A percentile compares a stretch with the other conserved stretches of the same genome.
Conservation (phyloP, 2,888 invertebrate genomes). For the Drosophila basisetae region DNA sequence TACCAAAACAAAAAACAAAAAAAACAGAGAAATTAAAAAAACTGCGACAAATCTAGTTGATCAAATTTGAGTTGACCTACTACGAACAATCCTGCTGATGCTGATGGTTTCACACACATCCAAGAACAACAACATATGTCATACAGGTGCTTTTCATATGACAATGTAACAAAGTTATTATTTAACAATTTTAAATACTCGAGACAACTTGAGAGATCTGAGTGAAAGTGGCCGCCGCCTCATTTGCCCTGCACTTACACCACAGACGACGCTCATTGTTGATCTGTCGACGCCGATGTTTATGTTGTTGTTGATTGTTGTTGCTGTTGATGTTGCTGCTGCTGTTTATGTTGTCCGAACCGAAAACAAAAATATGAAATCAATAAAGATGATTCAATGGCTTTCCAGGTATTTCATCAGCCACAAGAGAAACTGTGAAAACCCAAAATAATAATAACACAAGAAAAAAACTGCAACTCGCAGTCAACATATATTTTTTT, state of each 20-base stretch:
- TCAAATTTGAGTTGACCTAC: conserved; percentile 28
- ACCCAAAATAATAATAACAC: conserved; percentile 26
- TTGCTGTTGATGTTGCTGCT: conserved; percentile 30
- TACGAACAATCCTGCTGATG: conserved; percentile 29
- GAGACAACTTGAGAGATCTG: conserved; percentile 5
- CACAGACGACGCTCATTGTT: conserved; percentile 69
- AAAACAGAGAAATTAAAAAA: not conserved
- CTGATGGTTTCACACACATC: not conserved
- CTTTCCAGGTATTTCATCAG: conserved; percentile 72
- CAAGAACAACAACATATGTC: conserved; percentile 43
- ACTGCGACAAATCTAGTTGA: not conserved
- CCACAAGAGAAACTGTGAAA: conserved; percentile 58
- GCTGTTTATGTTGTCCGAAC: conserved; percentile 36
- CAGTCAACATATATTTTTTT: not conserved
- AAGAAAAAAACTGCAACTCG: conserved; percentile 46
- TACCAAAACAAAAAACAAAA: conserved; percentile 6
- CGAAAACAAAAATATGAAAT: conserved; percentile 73
- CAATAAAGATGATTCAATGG: conserved; percentile 80
- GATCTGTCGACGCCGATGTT: conserved; percentile 46
- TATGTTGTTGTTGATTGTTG: conserved; percentile 31
- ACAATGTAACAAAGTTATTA: conserved; percentile 66
- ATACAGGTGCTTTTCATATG: conserved; percentile 21
- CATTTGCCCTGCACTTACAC: conserved; percentile 71
- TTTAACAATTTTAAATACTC: conserved; percentile 71
- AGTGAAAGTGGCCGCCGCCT: conserved; percentile 71